These are phyloP conservation scores for Syrphus vitripennis DNA, from an alignment of 2,888 invertebrate genomes.

Conservation along the genomic window DNA sequence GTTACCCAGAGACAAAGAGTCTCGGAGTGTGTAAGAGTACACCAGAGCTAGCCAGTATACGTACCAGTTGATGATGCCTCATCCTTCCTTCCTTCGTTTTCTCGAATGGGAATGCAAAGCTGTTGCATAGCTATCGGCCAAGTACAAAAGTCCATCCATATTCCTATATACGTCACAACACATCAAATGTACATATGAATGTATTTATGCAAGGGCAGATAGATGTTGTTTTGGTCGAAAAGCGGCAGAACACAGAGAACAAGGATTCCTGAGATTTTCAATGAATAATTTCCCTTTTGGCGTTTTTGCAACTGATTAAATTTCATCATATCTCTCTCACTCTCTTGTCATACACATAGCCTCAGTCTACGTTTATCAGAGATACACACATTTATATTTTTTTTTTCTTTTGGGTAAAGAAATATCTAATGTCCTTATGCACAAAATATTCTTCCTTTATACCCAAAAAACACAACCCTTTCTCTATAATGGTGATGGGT, in stretches of 20 bases:
- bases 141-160: constrained; percentile 15
- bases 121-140: constrained; percentile 58
- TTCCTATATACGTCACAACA: not conserved
- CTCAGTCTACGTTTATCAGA: not conserved
- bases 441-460: not conserved
- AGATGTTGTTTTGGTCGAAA: constrained; percentile 24
- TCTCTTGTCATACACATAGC: constrained; percentile 18
- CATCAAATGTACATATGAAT: not conserved
- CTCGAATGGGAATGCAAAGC: constrained; percentile 42
- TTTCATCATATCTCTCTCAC: constrained; percentile 55
- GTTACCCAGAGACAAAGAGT: not conserved
- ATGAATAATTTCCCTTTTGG: constrained; percentile 67
- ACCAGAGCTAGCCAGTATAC: too few relatives aligned
- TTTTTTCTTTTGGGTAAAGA: not conserved
- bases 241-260: constrained; percentile 26
- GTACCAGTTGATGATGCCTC: not conserved
- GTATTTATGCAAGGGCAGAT: not conserved
- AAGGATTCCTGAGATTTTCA: constrained; percentile 66
- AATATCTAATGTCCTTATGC: constrained; percentile 41
- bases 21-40: not conserved
- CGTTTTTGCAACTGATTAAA: constrained; percentile 68
- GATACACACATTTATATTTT: constrained; percentile 5
- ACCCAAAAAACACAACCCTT: not conserved
- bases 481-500: too few relatives aligned
- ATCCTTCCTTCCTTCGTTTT: not conserved